phyloP scores from a whole-genome alignment of 2,888 invertebrate genomes.

The Spodoptera littoralis region DNA sequence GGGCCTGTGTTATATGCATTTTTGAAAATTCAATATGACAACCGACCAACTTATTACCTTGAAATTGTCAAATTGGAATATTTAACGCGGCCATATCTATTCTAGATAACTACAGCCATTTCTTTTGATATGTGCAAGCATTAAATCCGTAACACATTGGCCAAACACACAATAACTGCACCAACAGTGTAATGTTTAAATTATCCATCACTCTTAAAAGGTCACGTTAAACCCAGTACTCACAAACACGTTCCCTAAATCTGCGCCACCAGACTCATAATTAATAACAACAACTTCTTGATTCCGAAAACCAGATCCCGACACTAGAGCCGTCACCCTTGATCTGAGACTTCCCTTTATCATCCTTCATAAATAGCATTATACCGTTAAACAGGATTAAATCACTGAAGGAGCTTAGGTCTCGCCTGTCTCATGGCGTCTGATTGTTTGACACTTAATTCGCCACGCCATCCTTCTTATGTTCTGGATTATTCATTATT shows the following conservation, averaged over 20 bases:
- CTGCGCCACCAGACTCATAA: neutral
- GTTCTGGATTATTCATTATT: conserved; percentile 49
- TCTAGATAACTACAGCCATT: conserved; percentile 12
- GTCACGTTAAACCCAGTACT: no score
- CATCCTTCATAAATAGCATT: conserved; percentile 48
- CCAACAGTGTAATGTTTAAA: no score
- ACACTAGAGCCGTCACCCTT: conserved; percentile 33
- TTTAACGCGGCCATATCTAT: conserved; percentile 22
- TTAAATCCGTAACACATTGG: no score
- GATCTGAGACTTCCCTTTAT: conserved; percentile 36
- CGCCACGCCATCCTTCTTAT: conserved; percentile 51
- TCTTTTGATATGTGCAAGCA: no score
- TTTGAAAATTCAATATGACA: conserved; percentile 43
- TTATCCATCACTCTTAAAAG: no score
- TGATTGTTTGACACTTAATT: conserved; percentile 61
- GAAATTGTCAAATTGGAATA: conserved; percentile 20
- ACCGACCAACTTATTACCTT: conserved; percentile 25
- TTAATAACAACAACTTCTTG: conserved; percentile 28
- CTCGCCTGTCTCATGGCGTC: conserved; percentile 26
- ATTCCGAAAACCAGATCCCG: conserved; percentile 14
- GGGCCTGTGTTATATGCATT: conserved; percentile 39
- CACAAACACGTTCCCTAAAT: neutral
- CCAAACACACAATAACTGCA: no score
- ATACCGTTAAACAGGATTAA: conserved; percentile 62
- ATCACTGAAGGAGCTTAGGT: conserved; percentile 47